A percentile compares a stretch with the other conserved stretches of the same genome.
Conservation (phyloP, 2,797 vertebrate species). For the Enteromius treurensis region DNA sequence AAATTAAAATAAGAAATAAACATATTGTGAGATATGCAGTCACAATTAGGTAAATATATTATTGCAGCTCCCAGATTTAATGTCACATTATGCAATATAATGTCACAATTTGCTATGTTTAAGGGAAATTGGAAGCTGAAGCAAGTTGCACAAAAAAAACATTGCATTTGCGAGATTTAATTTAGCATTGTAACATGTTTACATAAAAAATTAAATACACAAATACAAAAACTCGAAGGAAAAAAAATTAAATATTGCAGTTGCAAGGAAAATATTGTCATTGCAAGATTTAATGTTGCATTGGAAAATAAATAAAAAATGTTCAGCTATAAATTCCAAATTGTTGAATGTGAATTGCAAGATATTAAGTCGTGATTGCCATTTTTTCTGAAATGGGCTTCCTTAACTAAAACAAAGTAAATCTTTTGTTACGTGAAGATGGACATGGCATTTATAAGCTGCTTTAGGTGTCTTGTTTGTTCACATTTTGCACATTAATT, state of each 20-base stretch:
- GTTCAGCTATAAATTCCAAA: not conserved
- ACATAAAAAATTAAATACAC: not conserved
- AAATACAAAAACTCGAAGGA: too few relatives aligned
- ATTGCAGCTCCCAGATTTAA: not conserved
- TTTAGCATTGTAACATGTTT: not conserved
- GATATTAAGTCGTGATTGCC: not conserved
- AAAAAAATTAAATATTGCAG: not conserved
- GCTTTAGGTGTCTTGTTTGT: slow-evolving; percentile 1
- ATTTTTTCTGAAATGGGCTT: slow-evolving; percentile 4
- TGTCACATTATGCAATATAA: not conserved
- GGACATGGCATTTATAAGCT: not conserved
- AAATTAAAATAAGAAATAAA: not conserved
- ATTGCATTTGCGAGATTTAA: not conserved
- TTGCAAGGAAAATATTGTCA: not conserved
- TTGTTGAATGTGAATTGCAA: not conserved
- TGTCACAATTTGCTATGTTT: not conserved
- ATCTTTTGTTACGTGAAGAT: not conserved
- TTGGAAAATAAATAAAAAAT: not conserved
- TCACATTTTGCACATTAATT: not conserved
- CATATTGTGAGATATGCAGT: too few relatives aligned
- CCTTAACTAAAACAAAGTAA: not conserved
- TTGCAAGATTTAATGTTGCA: not conserved
- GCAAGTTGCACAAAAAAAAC: not conserved
- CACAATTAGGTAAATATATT: not conserved
- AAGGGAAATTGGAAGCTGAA: not conserved